Base-by-base conservation (phyloP, 2,888 invertebrate species). In the Elegia similella region DNA sequence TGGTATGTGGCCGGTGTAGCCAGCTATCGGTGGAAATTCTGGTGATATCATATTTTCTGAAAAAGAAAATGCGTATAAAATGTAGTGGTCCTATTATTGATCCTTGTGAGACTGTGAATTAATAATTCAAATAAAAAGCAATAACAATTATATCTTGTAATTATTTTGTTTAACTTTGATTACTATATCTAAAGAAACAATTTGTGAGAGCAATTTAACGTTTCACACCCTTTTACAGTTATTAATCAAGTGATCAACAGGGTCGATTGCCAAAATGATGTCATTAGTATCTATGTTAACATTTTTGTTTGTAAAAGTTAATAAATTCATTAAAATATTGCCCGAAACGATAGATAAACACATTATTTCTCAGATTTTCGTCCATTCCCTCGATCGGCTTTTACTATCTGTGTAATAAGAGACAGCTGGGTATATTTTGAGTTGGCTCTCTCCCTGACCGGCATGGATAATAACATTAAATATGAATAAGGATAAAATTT, bases 1-100 rank as follows among this genome's bases (percentile, higher is more conserved):
- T 3, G 95, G 95, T 60, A 95, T 95, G 75, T 95, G 95, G 3
- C 95, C 95, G 0, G 95, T 95, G 79, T 95, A 95, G 7, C 95
- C 95, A 0, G 95, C 94, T 68, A 95, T 95, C 13, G 95, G 95
- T 16, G 95, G 95, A 67, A 92, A 93, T 73, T 95, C 94, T 0
- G 95, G 93, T 7, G 95, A 94, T 76, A 93, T 91, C 62, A 93
- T 92, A 79, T 93, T 93, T 68, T 93, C 95, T 94, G 88, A 57
- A 89, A 84, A 59, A 62, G 52, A 56, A 52, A 43, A 55, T 38
- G 15, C 13, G 23, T 6, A 50, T 47, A 43, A 54, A 2, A 23
- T 23, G 17, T 55, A 63, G 48, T 32, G 55, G n/a, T 12, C 42
- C 42, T 29, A 53, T 23, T 13, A 42, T 42, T 6, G 52, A 42